Evolutionary conservation across 2,888 invertebrate genomes (phyloP), one percentile per base, ranked within the genome.

Genomic region (Loripinus fragilis): DNA sequence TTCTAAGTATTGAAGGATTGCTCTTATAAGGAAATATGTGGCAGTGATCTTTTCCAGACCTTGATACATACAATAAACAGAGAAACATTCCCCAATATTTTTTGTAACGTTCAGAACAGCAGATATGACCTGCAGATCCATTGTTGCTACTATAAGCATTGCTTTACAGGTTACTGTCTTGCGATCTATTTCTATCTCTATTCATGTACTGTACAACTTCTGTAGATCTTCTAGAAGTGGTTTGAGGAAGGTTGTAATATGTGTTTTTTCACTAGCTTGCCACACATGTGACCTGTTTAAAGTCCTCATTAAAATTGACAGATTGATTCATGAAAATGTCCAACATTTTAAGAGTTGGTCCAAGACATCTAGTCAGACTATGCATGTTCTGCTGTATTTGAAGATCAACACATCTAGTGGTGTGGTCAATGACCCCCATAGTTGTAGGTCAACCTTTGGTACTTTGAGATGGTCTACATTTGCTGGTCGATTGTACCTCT

Each of bases 111-210:
- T 60, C 8, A 76, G 23, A 17, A 82, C 76, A 71, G 71, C 28
- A 25, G 81, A 72, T 60, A 79, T 72, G 17, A 81, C 85, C 52
- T 78, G 85, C 48, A 85, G 69, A 30, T 83, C 85, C 77, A 83
- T 80, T 12, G 81, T 85, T 65, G 76, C 65, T 65, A 78, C 55
- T 64, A 73, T 17, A 8, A 80, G 41, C 71, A 76, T 75, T 15
- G 74, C 75, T 71, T 74, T 82, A 8, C 68, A 71, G 25, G 5
- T 50, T 12, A 69, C 67, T 67, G 45, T 20, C 35, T 35, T 42
- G 30, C 42, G 15, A 55, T 65, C 52, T 15, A 67, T 45, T 12
- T 3, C 25, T 7, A 80, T n/a, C 2, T 23, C 23, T 12, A 79
- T 28, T 38, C 82, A 74, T 42, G 42, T 64, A n/a, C 33, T 33